These are phyloP conservation scores for Anarsia innoxiella DNA, from an alignment of 2,888 invertebrate genomes.

Conservation along the genomic window DNA sequence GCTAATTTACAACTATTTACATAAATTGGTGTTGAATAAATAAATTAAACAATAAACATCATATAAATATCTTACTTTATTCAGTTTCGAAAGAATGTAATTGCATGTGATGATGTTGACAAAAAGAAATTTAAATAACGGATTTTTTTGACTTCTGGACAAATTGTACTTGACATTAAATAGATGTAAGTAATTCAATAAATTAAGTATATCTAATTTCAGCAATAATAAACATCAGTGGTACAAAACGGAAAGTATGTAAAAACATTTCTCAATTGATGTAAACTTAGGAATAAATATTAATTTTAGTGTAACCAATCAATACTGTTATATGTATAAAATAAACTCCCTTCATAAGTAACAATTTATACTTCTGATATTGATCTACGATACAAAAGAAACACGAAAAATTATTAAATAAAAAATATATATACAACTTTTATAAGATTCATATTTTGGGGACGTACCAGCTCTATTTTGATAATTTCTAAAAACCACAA, in stretches of 20 bases:
- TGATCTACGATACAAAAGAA: conserved; percentile 51
- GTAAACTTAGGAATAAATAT: conserved; percentile 13
- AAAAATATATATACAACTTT: conserved; percentile 37
- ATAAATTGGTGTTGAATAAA: too few relatives aligned
- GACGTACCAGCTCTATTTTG: conserved; percentile 33
- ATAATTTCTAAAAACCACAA: conserved; percentile 30
- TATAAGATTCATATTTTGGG: conserved; percentile 33
- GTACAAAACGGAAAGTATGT: neutral
- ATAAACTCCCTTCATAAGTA: conserved; percentile 52
- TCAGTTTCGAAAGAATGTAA: conserved; percentile 56
- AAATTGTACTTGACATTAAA: conserved; percentile 26
- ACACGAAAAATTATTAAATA: conserved; percentile 39
- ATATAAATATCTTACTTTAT: conserved; percentile 62
- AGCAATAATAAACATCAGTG: conserved; percentile 2
- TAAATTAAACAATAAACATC: conserved; percentile 33
- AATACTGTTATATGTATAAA: conserved; percentile 35
- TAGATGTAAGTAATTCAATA: conserved; percentile 6
- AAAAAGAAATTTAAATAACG: conserved; percentile 42
- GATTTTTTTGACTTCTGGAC: conserved; percentile 40
- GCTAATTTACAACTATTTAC: too few relatives aligned
- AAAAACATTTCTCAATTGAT: neutral
- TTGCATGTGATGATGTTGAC: conserved; percentile 54
- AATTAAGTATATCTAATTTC: neutral
- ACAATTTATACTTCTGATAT: conserved; percentile 57
- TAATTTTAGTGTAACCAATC: conserved; percentile 23